A percentile compares a stretch with the other conserved stretches of the same genome.
These are phyloP conservation scores for Antheraea yamamai DNA, from an alignment of 2,888 invertebrate species.

Conservation along the genomic window DNA sequence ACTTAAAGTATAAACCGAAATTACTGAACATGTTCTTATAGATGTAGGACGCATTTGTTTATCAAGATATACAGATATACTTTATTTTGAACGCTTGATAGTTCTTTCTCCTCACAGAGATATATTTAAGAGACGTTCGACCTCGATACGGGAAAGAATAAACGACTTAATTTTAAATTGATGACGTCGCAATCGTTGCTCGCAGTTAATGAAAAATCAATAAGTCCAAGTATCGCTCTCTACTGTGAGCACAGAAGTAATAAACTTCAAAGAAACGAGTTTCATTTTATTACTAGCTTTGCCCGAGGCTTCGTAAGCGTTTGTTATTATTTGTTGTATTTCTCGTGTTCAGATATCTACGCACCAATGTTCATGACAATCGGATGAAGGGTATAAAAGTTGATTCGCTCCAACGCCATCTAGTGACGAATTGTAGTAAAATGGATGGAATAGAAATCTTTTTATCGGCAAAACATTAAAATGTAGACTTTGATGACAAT, in stretches of 20 bases:
- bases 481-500: too few species aligned
- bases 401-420: too few species aligned
- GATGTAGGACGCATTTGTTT: background rate
- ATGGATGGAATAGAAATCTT: too few species aligned
- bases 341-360: too few species aligned
- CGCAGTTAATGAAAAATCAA: slow-evolving; percentile 38
- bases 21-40: background rate
- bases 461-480: too few species aligned
- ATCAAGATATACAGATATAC: background rate
- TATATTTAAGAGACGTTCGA: slow-evolving; percentile 19
- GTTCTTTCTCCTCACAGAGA: background rate
- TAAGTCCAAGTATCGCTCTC: slow-evolving; percentile 20
- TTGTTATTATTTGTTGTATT: too few species aligned
- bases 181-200: slow-evolving; percentile 29
- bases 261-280: background rate
- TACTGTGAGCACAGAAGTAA: slow-evolving; percentile 3
- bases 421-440: too few species aligned
- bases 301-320: too few species aligned
- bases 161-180: slow-evolving; percentile 35
- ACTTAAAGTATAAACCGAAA: background rate
- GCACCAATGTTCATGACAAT: too few species aligned
- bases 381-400: too few species aligned
- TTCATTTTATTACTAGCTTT: background rate
- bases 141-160: slow-evolving; percentile 34
- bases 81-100: background rate